Conservation (phyloP, 2,888 invertebrate species). For the Chrysolina oricalcia region DNA sequence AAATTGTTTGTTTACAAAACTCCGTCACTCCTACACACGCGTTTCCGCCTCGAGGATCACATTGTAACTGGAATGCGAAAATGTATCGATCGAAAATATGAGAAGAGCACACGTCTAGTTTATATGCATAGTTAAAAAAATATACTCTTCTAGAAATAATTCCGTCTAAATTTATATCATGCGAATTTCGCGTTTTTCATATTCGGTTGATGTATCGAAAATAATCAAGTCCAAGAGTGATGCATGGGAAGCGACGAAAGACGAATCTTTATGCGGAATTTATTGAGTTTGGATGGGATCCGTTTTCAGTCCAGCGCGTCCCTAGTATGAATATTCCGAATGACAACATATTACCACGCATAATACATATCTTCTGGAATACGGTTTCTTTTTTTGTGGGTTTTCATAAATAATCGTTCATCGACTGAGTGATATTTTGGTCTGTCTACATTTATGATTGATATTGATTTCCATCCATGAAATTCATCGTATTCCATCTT, state of each 20-base stretch:
- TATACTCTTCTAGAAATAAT: conserved; percentile 54
- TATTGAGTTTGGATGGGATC: not conserved
- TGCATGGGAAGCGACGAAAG: conserved; percentile 19
- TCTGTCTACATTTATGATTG: too few relatives aligned
- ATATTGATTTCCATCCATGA: too few relatives aligned
- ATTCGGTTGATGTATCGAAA: conserved; percentile 21
- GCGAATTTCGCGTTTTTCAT: conserved; percentile 13
- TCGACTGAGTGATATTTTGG: too few relatives aligned
- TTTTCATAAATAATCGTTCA: too few relatives aligned
- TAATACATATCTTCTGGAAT: not conserved
- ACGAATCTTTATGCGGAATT: not conserved
- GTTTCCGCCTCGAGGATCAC: conserved; percentile 44
- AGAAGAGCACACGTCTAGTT: conserved; percentile 53
- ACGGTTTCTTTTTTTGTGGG: too few relatives aligned
- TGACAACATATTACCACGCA: not conserved
- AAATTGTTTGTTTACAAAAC: not conserved
- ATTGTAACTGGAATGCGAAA: conserved; percentile 52
- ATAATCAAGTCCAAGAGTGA: conserved; percentile 27
- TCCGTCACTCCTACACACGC: not conserved
- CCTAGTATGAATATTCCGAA: too few relatives aligned
- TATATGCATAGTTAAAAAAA: conserved; percentile 56
- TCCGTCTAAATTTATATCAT: conserved; percentile 44
- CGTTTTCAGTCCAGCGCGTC: not conserved
- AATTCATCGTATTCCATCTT: too few relatives aligned
- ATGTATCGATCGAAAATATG: conserved; percentile 51